These are phyloP conservation scores for Pogoniulus pusillus DNA, from an alignment of 2,797 vertebrate genomes.

Conservation along the genomic window DNA sequence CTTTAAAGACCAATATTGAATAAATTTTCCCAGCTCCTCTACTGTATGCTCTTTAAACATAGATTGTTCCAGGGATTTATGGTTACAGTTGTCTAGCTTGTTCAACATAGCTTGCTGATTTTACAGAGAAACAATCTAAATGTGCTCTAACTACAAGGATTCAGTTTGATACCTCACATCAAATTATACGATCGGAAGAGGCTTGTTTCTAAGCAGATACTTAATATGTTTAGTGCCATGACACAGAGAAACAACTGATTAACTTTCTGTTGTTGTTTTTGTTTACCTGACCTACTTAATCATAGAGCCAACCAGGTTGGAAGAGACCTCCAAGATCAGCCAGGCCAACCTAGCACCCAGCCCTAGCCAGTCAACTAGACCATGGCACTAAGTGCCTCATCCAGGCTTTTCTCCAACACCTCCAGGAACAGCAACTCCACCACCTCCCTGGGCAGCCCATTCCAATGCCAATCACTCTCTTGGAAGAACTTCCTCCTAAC, in stretches of 20 bases:
- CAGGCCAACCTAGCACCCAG: no score
- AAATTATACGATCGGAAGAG: background rate
- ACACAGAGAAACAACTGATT: background rate
- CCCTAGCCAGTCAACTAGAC: no score
- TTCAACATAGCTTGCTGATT: background rate
- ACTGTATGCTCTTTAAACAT: constrained; percentile 26
- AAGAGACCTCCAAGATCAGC: no score
- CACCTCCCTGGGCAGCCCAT: no score
- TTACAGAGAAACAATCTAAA: constrained; percentile 19
- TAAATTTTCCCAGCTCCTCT: constrained; percentile 9
- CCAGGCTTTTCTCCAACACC: no score
- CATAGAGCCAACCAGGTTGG: no score
- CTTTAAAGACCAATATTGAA: constrained; percentile 7
- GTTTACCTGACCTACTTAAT: background rate
- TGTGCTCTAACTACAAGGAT: background rate
- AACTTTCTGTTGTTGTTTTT: background rate
- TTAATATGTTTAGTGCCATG: background rate
- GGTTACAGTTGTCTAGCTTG: constrained; percentile 7
- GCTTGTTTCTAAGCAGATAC: constrained; percentile 9
- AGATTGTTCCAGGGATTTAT: constrained; percentile 24
- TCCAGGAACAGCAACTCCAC: no score
- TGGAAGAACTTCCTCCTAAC: no score
- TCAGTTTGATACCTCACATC: background rate
- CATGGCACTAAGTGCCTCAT: no score
- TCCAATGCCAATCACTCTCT: no score